phyloP scores from a whole-genome alignment of 2,888 invertebrate genomes.

The Ochlodes sylvanus region DNA sequence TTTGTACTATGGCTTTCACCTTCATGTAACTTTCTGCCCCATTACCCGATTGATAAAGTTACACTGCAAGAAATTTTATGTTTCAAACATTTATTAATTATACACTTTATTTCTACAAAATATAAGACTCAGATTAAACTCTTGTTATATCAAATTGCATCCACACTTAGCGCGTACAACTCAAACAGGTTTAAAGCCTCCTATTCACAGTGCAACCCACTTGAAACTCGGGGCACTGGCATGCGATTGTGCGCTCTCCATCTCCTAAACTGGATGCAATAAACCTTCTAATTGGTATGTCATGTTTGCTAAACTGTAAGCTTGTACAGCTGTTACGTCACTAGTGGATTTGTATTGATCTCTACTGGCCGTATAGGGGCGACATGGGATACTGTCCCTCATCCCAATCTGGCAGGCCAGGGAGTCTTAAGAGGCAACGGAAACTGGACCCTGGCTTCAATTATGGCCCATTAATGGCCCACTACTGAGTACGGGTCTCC shows the following conservation, averaged over 20 bases:
- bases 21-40: too few species aligned
- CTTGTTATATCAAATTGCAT: constrained; percentile 2
- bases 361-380: too few species aligned
- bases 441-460: too few species aligned
- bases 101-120: not conserved
- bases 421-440: too few species aligned
- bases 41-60: too few species aligned
- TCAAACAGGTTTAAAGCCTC: constrained; percentile 11
- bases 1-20: too few species aligned
- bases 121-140: not conserved
- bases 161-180: not conserved
- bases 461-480: too few species aligned
- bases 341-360: not conserved
- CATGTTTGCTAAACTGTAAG: not conserved
- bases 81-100: not conserved
- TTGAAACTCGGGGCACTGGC: not conserved
- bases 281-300: not conserved
- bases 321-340: not conserved
- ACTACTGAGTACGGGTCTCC: too few species aligned
- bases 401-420: too few species aligned
- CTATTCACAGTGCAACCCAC: constrained; percentile 11
- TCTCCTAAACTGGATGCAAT: constrained; percentile 2
- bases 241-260: not conserved
- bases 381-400: too few species aligned
- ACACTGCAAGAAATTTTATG: too few species aligned